Conservation (phyloP, 1,140 invertebrate genomes). For the Zaprionus vittiger region DNA sequence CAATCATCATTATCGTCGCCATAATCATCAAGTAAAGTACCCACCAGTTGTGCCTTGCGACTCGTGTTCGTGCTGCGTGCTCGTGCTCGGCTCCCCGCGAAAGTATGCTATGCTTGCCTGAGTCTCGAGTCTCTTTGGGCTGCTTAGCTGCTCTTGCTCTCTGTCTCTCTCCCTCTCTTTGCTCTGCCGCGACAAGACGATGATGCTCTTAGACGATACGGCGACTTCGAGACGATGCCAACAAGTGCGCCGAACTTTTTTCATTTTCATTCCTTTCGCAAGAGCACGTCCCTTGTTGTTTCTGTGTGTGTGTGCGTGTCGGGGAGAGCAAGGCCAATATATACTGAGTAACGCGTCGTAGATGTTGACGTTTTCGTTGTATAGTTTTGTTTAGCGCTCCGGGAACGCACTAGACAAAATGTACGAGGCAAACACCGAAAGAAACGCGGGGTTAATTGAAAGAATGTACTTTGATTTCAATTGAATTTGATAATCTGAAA, state of each 20-base stretch:
- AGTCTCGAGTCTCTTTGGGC: constrained; percentile 23
- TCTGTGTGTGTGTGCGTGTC: constrained; percentile 15
- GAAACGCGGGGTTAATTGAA: background rate
- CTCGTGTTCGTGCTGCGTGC: constrained; percentile 19
- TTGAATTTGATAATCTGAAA: no score
- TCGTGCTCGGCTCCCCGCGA: constrained; percentile 20
- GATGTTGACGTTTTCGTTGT: constrained; percentile 74
- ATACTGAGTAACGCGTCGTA: constrained; percentile 41
- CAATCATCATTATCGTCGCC: constrained; percentile 84
- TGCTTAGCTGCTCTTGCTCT: background rate
- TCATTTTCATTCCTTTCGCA: constrained; percentile 31
- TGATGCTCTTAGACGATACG: constrained; percentile 58
- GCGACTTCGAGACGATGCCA: constrained; percentile 69
- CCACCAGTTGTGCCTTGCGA: constrained; percentile 76
- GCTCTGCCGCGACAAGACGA: constrained; percentile 4
- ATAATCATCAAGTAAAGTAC: constrained; percentile 84
- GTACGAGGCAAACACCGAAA: background rate
- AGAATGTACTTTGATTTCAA: no score
- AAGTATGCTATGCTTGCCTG: constrained; percentile 52
- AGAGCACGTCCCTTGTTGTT: constrained; percentile 26
- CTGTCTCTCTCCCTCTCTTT: constrained; percentile 12
- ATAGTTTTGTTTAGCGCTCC: constrained; percentile 58
- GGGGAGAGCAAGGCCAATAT: constrained; percentile 31
- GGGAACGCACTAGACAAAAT: constrained; percentile 22
- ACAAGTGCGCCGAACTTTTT: constrained; percentile 72